Base-by-base conservation (phyloP, 1,140 invertebrate species). In the Drosophila nikananu region DNA sequence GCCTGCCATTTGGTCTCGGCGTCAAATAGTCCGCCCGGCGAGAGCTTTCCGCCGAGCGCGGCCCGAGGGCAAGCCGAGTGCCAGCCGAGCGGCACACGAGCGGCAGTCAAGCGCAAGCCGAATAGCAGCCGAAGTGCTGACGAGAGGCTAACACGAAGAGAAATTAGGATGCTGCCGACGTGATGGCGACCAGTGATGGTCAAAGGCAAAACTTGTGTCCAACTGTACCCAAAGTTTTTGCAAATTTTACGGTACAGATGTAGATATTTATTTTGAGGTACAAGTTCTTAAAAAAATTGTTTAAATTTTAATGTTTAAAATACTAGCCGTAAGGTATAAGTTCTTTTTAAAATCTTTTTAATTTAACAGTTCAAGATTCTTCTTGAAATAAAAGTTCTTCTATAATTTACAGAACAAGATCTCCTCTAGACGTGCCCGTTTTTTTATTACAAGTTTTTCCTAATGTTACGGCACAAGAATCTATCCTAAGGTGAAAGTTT, bases 21-120 rank as follows among this genome's bases (percentile, higher is more conserved):
- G 62, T 77, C 75, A 71, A 82, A 89, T 86, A 77, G 71, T 74
- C 71, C 71, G 68, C 46, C 42, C 37, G 46, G 68, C 46, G 27
- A 52, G 35, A 74, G 71, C 71, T 74, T 61, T 74, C 23, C 23
- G n/a, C 54, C 66, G 44, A 68, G 52, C 64, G 32, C 8, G n/a
- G 3, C 1, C 13, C 54, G 63, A 58, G 21, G 10, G 63, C 4
- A 5, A 19, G 3, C 23, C 63, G 64, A 46, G n/a, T 8, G 35
- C 5, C 21, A 12, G 7, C 9, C 65, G 61, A n/a, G n/a, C 30
- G 23, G 17, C n/a, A 37, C 12, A 13, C 35, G 35, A 19, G 39
- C 39, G 32, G 9, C 23, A 12, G 4, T 6, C 63, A 41, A 17
- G n/a, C 58, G 19, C n/a, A 25, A 39, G 25, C 21, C 48, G 35